Conservation (phyloP, 2,888 invertebrate species). For the Megastigmus dorsalis region DNA sequence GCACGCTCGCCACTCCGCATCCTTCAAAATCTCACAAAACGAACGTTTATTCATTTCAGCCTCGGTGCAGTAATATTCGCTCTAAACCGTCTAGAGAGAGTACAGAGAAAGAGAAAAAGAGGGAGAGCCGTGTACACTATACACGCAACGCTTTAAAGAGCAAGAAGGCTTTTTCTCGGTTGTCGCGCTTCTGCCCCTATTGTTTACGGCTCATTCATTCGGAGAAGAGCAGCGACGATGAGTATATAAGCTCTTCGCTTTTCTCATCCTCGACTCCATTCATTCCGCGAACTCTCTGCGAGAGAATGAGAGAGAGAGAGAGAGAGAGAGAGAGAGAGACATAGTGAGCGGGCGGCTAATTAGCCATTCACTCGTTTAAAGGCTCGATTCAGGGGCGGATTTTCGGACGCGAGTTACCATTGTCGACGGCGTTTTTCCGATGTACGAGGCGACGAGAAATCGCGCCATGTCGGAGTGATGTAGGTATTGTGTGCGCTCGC, state of each 20-base stretch:
- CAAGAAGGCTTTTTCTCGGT: neutral
- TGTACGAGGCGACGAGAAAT: neutral
- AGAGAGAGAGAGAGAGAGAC: neutral
- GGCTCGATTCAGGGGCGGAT: slow-evolving; percentile 19
- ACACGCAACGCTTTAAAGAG: neutral
- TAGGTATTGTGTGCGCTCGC: no score
- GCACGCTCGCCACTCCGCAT: no score
- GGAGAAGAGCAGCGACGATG: neutral
- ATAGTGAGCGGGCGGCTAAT: slow-evolving; percentile 23
- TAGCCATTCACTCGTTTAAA: slow-evolving; percentile 33
- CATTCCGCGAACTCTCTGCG: slow-evolving; percentile 14
- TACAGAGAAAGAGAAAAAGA: no score
- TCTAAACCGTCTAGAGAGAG: neutral
- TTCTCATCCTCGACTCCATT: slow-evolving; percentile 1
- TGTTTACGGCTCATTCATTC: slow-evolving; percentile 48
- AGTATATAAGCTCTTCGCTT: neutral
- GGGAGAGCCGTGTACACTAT: no score
- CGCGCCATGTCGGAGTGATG: neutral
- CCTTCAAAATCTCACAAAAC: no score
- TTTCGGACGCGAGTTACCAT: no score
- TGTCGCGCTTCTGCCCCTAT: slow-evolving; percentile 17
- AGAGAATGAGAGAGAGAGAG: neutral
- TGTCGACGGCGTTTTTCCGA: no score
- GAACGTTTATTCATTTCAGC: neutral
- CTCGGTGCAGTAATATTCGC: no score